Evolutionary conservation across 2,113 vertebrate genomes (phyloP).

Genomic region (Sinocyclocheilus anshuiensis): DNA sequence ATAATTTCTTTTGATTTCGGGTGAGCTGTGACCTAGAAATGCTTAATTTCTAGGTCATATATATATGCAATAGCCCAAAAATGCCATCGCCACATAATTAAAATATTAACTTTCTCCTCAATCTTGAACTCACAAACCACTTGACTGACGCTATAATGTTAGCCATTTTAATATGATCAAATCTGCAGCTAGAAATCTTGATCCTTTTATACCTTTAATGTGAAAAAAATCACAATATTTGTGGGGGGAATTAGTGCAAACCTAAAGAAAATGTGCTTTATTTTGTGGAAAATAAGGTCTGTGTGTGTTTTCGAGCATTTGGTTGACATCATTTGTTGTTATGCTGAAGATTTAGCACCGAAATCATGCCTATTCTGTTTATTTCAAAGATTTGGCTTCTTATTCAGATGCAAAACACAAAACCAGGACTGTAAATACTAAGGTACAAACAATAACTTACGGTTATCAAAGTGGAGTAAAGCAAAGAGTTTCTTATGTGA

Average conservation of each 20-base stretch:
- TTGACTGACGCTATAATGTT: background rate
- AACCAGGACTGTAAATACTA: background rate
- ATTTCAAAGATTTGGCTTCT: background rate
- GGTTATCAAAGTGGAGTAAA: background rate
- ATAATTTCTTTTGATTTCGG: background rate
- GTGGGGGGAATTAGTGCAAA: background rate
- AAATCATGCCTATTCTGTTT: conserved; percentile 3
- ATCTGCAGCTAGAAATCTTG: background rate
- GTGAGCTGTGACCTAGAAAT: background rate
- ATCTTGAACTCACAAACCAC: background rate
- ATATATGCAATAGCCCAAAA: background rate
- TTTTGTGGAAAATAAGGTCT: background rate
- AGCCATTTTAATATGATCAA: background rate
- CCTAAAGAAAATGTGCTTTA: conserved; percentile 26
- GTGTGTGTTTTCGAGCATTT: background rate
- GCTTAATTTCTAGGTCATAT: no score
- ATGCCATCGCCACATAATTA: background rate
- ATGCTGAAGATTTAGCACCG: background rate
- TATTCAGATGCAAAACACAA: background rate
- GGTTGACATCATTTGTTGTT: background rate
- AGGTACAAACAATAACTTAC: background rate
- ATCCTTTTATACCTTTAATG: conserved; percentile 11
- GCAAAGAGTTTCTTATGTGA: no score
- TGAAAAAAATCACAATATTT: background rate
- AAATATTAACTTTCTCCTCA: background rate